These are phyloP conservation scores for Cynopterus brachyotis DNA, from an alignment of 2,113 vertebrate genomes.

Conservation along the genomic window DNA sequence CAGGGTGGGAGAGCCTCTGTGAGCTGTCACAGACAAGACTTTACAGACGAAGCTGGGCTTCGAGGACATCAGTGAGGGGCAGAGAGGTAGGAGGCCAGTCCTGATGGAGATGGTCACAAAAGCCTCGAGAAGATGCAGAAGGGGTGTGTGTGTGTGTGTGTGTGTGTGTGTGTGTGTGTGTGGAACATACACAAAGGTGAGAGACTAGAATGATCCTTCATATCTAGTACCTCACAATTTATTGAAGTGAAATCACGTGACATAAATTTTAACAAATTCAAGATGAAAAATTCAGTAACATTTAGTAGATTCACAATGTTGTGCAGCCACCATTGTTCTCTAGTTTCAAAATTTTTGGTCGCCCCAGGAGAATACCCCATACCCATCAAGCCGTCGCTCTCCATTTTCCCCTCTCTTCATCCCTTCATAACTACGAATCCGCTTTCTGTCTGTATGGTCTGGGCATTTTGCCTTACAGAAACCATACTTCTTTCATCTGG, in stretches of 20 bases:
- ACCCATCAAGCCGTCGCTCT: rapidly evolving
- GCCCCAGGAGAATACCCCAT: background rate
- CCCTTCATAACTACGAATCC: background rate
- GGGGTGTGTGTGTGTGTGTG: background rate
- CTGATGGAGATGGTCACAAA: background rate
- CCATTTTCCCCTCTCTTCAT: rapidly evolving
- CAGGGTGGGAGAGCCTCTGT: rapidly evolving
- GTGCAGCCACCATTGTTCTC: background rate
- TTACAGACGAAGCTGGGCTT: background rate
- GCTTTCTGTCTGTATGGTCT: background rate
- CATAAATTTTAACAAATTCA: background rate
- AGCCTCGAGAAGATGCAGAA: background rate
- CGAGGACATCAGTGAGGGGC: background rate
- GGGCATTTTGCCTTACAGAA: background rate
- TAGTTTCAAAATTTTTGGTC: background rate
- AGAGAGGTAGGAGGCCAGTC: background rate
- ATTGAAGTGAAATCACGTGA: background rate
- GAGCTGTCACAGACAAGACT: background rate
- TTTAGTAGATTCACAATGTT: background rate
- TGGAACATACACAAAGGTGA: background rate
- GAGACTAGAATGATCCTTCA: background rate
- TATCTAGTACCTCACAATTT: background rate
- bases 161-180: background rate
- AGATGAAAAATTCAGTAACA: background rate
- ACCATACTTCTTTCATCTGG: background rate